Evolutionary conservation across 2,888 invertebrate species (phyloP), one percentile per base, ranked within the genome.

Genomic region (Emesis furor): DNA sequence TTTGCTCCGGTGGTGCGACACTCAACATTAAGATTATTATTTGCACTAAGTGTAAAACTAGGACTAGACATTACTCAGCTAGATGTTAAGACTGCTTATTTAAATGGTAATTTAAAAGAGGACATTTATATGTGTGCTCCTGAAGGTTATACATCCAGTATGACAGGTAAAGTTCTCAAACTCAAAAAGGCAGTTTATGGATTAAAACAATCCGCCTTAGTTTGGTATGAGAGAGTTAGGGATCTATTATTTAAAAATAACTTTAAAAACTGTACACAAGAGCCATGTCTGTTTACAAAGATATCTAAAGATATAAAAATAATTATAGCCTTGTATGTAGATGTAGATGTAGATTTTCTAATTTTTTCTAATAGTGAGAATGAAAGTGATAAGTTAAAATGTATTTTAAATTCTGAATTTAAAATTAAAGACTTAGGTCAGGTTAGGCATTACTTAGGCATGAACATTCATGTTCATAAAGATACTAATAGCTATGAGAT

Each of bases 1-100:
- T 75, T 78, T 46, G 72, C 77, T 10, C 77, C 72, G 5, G 77
- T 78, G 12, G 71, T 78, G 42, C 65, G 72, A 24, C 67, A 78
- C 51, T 72, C 71, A 1, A 77, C 77, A 39, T 24, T 78, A 72
- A 78, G 77, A 17, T 8, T 59, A 59, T 59, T 59, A 8, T 59
- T 59, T 59, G 24, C 59, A 17, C 4, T 55, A 55, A 73, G 65
- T 73, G 73, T 78, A 51, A 46, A 51, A 51, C 55, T 67, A 46
- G 8, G 55, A 46, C 37, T 73, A 17, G 35, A 67, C 65, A 78
- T 72, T 46, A 35, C 35, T 35, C 35, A 35, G 12, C 67, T 65
- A 67, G 78, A 78, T 73, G 78, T 78, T 51, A 65, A 46, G 24
- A 78, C 73, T 51, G 78, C 78, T 17, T 78, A 37, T 78, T 67